These are phyloP conservation scores for Melopsittacus undulatus DNA, from an alignment of 2,797 vertebrate genomes.

Conservation along the genomic window DNA sequence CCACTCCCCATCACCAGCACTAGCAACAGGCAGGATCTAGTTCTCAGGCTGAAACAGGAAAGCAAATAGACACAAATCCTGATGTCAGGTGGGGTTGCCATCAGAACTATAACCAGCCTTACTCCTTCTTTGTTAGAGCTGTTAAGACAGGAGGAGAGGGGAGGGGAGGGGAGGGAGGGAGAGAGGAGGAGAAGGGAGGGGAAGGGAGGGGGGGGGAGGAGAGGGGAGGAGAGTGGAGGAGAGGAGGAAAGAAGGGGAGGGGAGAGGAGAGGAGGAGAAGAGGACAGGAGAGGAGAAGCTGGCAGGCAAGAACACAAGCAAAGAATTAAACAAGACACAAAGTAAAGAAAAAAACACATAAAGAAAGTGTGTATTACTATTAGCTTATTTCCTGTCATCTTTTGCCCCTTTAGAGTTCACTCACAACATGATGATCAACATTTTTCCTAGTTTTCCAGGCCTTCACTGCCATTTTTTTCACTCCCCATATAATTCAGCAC, in stretches of 20 bases:
- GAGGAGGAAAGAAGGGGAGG: no score
- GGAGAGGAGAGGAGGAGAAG: no score
- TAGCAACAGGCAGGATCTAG: neutral
- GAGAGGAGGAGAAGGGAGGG: no score
- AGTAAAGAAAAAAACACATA: neutral
- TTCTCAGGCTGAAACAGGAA: neutral
- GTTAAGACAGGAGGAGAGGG: no score
- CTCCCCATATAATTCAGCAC: neutral
- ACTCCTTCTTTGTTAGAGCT: neutral
- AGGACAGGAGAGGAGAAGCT: no score
- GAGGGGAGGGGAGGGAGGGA: no score
- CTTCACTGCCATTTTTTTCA: neutral
- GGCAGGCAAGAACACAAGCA: neutral
- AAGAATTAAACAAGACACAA: neutral
- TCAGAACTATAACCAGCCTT: neutral
- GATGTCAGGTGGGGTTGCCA: neutral
- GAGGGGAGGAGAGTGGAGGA: fast-evolving
- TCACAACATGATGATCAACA: neutral
- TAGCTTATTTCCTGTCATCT: neutral
- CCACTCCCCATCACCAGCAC: neutral
- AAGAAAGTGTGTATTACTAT: neutral
- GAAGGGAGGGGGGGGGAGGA: no score
- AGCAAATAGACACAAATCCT: neutral
- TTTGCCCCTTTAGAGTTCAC: neutral
- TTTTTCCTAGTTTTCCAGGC: neutral